A percentile compares a stretch with the other conserved stretches of the same genome.
phyloP scores from a whole-genome alignment of 2,888 invertebrate species.

The Byasa hedistus region DNA sequence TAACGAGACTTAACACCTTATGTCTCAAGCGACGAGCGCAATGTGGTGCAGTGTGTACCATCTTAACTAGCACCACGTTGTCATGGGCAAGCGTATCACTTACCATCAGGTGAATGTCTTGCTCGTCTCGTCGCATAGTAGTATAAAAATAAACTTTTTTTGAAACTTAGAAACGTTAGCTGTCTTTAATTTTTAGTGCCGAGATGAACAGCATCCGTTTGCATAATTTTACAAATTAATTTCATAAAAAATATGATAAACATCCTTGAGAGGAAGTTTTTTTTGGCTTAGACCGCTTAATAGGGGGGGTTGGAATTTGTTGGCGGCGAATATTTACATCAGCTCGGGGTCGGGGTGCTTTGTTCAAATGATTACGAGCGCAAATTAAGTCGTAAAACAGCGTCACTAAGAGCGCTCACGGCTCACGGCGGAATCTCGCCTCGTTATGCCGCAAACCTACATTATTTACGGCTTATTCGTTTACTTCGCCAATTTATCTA shows the following conservation, averaged over 20 bases:
- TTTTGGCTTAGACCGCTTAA: neutral
- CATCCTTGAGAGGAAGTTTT: neutral
- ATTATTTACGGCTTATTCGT: conserved; percentile 15
- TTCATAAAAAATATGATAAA: neutral
- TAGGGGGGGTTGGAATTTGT: conserved; percentile 13
- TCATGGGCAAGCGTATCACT: too few species aligned
- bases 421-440: conserved; percentile 39
- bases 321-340: conserved; percentile 13
- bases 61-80: too few species aligned
- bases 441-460: conserved; percentile 13
- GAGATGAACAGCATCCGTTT: too few species aligned
- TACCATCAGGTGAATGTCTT: too few species aligned
- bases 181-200: too few species aligned
- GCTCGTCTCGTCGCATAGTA: too few species aligned
- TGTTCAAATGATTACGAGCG: conserved; percentile 74
- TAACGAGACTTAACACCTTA: too few species aligned
- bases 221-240: neutral
- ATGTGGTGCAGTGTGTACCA: too few species aligned
- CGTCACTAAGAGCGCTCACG: conserved; percentile 69
- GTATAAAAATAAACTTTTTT: too few species aligned
- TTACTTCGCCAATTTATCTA: conserved; percentile 13
- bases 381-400: conserved; percentile 77
- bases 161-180: too few species aligned
- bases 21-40: too few species aligned
- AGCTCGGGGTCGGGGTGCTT: conserved; percentile 46